phyloP scores from a whole-genome alignment of 2,888 invertebrate genomes.

The Dryobota labecula region DNA sequence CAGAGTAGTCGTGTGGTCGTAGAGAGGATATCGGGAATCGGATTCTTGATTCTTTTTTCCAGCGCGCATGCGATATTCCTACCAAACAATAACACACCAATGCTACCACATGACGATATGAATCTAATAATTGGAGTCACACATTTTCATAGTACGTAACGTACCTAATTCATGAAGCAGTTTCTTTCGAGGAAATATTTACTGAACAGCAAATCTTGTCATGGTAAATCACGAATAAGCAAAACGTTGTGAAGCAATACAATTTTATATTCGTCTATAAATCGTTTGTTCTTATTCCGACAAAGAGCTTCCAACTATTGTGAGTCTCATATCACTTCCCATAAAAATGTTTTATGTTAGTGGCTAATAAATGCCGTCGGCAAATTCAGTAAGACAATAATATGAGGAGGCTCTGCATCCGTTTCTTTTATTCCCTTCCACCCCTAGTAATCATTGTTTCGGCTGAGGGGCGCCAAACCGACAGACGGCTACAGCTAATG shows the following conservation, averaged over 20 bases:
- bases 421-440: slow-evolving; percentile 85
- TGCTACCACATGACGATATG: not conserved
- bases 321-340: slow-evolving; percentile 86
- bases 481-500: slow-evolving; percentile 82
- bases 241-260: slow-evolving; percentile 77
- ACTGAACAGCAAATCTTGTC: slow-evolving; percentile 57
- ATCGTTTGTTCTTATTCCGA: slow-evolving; percentile 84
- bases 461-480: slow-evolving; percentile 82
- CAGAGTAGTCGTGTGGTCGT: too few relatives aligned
- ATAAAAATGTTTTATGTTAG: slow-evolving; percentile 91
- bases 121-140: not conserved
- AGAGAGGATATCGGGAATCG: too few relatives aligned
- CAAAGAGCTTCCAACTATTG: slow-evolving; percentile 81
- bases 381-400: slow-evolving; percentile 90
- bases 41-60: too few relatives aligned
- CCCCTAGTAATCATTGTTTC: slow-evolving; percentile 88
- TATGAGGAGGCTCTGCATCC: slow-evolving; percentile 87
- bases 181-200: slow-evolving; percentile 11
- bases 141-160: too few relatives aligned
- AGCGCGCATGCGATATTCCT: too few relatives aligned
- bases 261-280: slow-evolving; percentile 87
- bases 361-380: slow-evolving; percentile 91
- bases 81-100: too few relatives aligned
- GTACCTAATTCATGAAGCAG: slow-evolving; percentile 5
- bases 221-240: slow-evolving; percentile 65